phyloP scores from a whole-genome alignment of 2,888 invertebrate genomes.

The Leucania comma region DNA sequence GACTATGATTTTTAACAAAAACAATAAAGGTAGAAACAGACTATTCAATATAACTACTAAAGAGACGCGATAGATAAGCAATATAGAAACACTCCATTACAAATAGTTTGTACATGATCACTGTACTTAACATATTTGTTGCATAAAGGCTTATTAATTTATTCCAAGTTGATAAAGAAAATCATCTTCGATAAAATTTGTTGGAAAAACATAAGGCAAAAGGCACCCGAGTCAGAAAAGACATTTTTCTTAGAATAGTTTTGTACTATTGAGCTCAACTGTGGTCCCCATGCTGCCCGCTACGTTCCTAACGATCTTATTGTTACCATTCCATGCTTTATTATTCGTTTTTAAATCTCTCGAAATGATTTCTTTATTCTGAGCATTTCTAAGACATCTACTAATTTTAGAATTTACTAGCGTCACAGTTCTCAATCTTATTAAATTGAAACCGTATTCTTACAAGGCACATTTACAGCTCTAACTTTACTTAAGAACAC shows the following conservation, averaged over 20 bases:
- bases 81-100: constrained; percentile 54
- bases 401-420: constrained; percentile 57
- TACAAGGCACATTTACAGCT: constrained; percentile 69
- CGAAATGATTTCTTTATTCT: constrained; percentile 46
- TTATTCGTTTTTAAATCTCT: constrained; percentile 33
- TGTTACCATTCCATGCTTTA: constrained; percentile 40
- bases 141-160: constrained; percentile 12
- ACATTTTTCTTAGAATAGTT: constrained; percentile 60
- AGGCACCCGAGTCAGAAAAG: constrained; percentile 67
- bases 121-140: constrained; percentile 32
- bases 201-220: constrained; percentile 57
- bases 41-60: constrained; percentile 21
- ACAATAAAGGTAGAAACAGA: constrained; percentile 22
- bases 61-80: constrained; percentile 36
- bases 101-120: constrained; percentile 41
- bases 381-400: constrained; percentile 52
- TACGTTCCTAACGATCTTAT: constrained; percentile 60
- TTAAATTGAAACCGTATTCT: constrained; percentile 38
- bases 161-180: constrained; percentile 27
- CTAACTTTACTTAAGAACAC: constrained; percentile 44
- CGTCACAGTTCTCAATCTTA: constrained; percentile 51
- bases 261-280: constrained; percentile 71
- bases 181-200: constrained; percentile 39
- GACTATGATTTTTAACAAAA: constrained; percentile 28
- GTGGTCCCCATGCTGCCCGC: constrained; percentile 75